Conservation (phyloP, 1,140 invertebrate genomes). For the Tetramorium alpestre region DNA sequence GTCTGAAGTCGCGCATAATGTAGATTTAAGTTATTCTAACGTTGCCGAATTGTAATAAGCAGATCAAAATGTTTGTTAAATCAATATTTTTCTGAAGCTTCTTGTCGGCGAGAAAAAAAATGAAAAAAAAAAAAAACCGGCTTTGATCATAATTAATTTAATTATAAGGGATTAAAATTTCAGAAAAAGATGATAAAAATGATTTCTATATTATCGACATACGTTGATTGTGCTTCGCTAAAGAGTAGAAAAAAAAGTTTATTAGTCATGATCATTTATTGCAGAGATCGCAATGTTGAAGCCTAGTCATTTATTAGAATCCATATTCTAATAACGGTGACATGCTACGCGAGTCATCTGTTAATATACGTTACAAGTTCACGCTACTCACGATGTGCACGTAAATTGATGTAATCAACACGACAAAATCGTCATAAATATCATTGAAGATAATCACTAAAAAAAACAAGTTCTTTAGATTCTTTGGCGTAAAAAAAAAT, state of each 20-base stretch:
- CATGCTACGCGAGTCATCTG: conserved; percentile 28
- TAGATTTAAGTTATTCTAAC: background rate
- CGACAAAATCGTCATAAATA: background rate
- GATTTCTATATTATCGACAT: conserved; percentile 23
- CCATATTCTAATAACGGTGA: background rate
- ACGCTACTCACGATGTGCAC: background rate
- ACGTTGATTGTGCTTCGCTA: background rate
- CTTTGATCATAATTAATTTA: background rate
- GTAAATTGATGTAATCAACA: conserved; percentile 27
- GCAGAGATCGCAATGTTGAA: background rate
- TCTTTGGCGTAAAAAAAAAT: background rate
- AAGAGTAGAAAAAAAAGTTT: conserved; percentile 1
- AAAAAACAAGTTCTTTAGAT: background rate
- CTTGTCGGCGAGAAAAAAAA: background rate
- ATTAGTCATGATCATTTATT: background rate
- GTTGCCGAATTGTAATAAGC: background rate
- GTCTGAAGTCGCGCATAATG: background rate
- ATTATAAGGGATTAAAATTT: background rate
- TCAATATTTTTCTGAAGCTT: background rate
- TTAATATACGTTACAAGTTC: conserved; percentile 18
- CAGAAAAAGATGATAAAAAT: background rate
- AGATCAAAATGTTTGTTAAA: background rate
- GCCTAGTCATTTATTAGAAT: conserved; percentile 7
- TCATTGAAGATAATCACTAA: background rate
- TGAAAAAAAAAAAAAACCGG: background rate